Base-by-base conservation (phyloP, 37 sponge, comb jelly and placozoan genomes). In the Geodia barretti region DNA sequence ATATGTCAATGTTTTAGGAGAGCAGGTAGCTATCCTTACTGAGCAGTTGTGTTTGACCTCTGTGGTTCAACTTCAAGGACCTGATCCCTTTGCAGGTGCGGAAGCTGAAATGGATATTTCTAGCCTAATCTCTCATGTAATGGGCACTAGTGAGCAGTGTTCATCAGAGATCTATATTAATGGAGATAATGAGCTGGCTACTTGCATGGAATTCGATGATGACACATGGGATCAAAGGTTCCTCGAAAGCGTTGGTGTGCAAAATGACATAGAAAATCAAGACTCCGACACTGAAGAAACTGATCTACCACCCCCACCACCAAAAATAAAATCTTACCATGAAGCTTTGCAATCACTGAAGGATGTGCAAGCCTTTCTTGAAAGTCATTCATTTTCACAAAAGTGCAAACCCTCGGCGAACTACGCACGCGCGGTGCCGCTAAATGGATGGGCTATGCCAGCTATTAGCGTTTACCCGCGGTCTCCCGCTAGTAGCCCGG, bases 341-440 rank as follows among this genome's bases (percentile, higher is more conserved):
- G 81, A 79, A 9, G 81, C 81, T 32, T 64, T 84, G 7, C n/a
- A 64, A 31, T 38, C 60, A 41, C 42, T 84, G 9, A 32, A 77
- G 67, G 77, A 84, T 75, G 58, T 84, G 5, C 21, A 35, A 24
- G 63, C 70, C 17, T 86, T 79, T 86, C 60, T 86, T 40, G 80
- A 79, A 64, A 78, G 74, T 73, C 66, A 29, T 60, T 73, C 75
- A 4, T 38, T 60, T 76, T 63, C 37, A 28, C 32, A 75, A 62
- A 68, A 29, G 26, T n/a, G n/a, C n/a, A n/a, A n/a, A n/a, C n/a
- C n/a, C n/a, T n/a, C n/a, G n/a, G n/a, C n/a, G n/a, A n/a, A n/a
- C n/a, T n/a, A n/a, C n/a, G n/a, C n/a, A n/a, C n/a, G n/a, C n/a
- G n/a, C n/a, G n/a, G n/a, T n/a, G n/a, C n/a, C n/a, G n/a, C n/a